phyloP scores from a whole-genome alignment of 2,888 invertebrate genomes.

The Drosophila mimica region DNA sequence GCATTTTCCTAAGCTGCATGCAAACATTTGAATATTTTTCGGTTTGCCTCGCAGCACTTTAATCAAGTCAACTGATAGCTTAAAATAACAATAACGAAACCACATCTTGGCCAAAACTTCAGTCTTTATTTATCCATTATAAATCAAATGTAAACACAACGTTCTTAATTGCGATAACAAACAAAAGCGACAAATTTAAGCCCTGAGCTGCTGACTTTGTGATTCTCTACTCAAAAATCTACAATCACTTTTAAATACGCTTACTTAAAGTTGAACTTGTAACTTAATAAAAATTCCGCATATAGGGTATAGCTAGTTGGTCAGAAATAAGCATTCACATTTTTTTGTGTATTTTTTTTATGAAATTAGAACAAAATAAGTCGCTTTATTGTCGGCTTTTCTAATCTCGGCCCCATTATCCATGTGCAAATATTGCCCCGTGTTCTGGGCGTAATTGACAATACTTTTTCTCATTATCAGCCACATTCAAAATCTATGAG shows the following conservation, averaged over 20 bases:
- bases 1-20: neutral
- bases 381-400: conserved; percentile 17
- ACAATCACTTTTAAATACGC: neutral
- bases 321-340: neutral
- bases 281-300: neutral
- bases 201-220: neutral
- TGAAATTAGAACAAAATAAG: neutral
- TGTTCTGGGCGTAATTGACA: conserved; percentile 46
- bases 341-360: neutral
- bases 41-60: conserved; percentile 39
- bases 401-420: conserved; percentile 42
- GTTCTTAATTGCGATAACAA: conserved; percentile 65
- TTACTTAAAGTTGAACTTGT: neutral
- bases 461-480: conserved; percentile 53
- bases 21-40: conserved; percentile 27
- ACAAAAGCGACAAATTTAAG: neutral
- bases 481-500: conserved; percentile 37
- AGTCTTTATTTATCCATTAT: conserved; percentile 33
- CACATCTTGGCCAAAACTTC: conserved; percentile 50
- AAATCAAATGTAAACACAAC: conserved; percentile 50
- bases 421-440: conserved; percentile 29
- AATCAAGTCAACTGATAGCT: conserved; percentile 62
- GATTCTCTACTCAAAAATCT: conserved; percentile 12
- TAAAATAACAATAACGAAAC: conserved; percentile 13
- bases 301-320: too few species aligned